Evolutionary conservation across 2,797 vertebrate genomes (phyloP), one percentile per base, ranked within the genome.

Genomic region (Pristis pectinata): DNA sequence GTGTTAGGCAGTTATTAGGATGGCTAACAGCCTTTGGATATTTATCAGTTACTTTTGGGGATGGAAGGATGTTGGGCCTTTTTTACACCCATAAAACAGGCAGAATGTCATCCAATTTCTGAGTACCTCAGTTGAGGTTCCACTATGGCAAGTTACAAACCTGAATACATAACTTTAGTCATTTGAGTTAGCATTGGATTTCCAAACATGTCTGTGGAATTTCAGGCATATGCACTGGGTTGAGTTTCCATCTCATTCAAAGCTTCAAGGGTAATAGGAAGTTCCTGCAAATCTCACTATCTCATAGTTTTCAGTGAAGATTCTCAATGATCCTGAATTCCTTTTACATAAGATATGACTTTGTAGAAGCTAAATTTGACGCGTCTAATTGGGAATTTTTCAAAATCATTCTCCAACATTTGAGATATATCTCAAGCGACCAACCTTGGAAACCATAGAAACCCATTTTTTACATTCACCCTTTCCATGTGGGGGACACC

Each of bases 341-440:
- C 41, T 24, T 27, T 53, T 3, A 83, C 44, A n/a, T 13, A 15
- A 37, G 24, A 53, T 22, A 49, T 24, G 4, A 44, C 17, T 37
- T 19, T 1, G 19, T 56, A 5, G 27, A 85, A 85, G 27, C 7
- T 59, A 4, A 41, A 41, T 64, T 41, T 67, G 59, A 3, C n/a
- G 27, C n/a, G 4, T 67, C n/a, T 41, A 91, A 17, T 24, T 22
- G 19, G 59, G n/a, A 67, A 37, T 67, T n/a, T 37, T 91, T 37
- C 87, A 64, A 37, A 64, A 24, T 37, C n/a, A 67, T 67, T 91
- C 64, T 19, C 87, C 17, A 91, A 67, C 10, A 24, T 67, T n/a
- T 22, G 56, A n/a, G 34, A 89, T 37, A 64, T 91, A 91, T 91
- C 37, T 91, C 59, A 49, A 70, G 91, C 30, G 91, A 93, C 91